Percentiles rank a stretch among this genome's conserved stretches.
Conservation (phyloP, 30 jellyfish, hydroid and myxozoan species). For the Turritopsis dohrnii region DNA sequence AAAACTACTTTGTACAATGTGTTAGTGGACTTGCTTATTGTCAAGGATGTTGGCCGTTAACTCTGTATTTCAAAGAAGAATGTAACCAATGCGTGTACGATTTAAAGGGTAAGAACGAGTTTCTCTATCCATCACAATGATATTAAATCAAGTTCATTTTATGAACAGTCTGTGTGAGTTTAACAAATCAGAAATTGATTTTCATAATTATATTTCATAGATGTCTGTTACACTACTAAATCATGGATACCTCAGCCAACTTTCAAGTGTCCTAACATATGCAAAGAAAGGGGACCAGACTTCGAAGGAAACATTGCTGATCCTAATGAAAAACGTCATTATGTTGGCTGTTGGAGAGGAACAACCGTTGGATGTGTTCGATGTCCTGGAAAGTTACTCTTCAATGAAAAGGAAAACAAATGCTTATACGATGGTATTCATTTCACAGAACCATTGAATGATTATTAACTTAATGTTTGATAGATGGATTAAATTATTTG, state of each 20-base stretch:
- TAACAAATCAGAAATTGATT: no score
- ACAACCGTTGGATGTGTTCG: background rate
- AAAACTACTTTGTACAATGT: conserved; percentile 25
- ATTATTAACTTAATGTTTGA: no score
- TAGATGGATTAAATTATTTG: background rate
- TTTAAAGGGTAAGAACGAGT: background rate
- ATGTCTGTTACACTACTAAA: background rate
- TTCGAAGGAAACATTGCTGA: conserved; percentile 3
- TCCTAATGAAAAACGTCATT: background rate
- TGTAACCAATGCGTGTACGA: conserved; percentile 29
- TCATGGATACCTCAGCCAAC: background rate
- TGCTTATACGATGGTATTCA: background rate
- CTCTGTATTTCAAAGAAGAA: conserved; percentile 5
- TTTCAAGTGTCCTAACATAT: background rate
- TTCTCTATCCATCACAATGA: background rate
- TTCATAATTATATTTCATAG: background rate
- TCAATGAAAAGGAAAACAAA: background rate
- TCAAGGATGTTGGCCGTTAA: conserved; percentile 35
- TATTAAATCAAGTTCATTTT: background rate
- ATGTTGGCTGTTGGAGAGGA: conserved; percentile 17
- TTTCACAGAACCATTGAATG: background rate
- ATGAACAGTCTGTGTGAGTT: no score
- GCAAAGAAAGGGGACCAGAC: background rate
- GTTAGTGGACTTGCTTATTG: conserved; percentile 20
- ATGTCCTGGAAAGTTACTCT: background rate